A percentile compares a stretch with the other conserved stretches of the same genome.
phyloP scores from a whole-genome alignment of 2,797 vertebrate species.

The Lemur catta region DNA sequence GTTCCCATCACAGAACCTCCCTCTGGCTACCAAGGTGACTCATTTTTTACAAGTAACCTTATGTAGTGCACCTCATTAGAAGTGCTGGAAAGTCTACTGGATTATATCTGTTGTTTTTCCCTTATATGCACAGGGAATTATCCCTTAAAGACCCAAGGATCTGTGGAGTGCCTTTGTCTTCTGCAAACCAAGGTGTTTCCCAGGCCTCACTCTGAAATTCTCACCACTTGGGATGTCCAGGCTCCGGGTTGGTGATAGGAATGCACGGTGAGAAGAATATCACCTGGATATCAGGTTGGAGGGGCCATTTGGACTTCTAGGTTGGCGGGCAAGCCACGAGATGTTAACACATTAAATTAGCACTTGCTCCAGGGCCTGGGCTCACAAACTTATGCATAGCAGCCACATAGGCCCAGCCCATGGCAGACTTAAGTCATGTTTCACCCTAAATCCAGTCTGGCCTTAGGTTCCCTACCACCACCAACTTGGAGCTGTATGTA shows the following conservation, averaged over 20 bases:
- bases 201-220: not conserved
- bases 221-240: not conserved
- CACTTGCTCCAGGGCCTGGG: not conserved
- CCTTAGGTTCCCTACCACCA: not conserved
- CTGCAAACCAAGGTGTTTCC: not conserved
- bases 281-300: not conserved
- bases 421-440: not conserved
- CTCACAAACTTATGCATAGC: not conserved
- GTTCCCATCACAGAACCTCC: not conserved
- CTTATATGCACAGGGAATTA: slow-evolving; percentile 11
- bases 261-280: not conserved
- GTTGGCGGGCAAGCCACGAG: not conserved
- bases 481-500: not conserved
- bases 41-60: slow-evolving; percentile 40
- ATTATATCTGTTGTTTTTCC: not conserved
- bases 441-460: not conserved
- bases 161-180: not conserved
- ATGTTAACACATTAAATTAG: not conserved
- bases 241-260: not conserved
- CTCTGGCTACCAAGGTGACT: slow-evolving; percentile 21
- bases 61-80: not conserved
- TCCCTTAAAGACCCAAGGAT: not conserved
- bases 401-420: not conserved
- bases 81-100: not conserved
- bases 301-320: not conserved